Conservation (phyloP, 1,140 invertebrate genomes). For the Drosophila teissieri region DNA sequence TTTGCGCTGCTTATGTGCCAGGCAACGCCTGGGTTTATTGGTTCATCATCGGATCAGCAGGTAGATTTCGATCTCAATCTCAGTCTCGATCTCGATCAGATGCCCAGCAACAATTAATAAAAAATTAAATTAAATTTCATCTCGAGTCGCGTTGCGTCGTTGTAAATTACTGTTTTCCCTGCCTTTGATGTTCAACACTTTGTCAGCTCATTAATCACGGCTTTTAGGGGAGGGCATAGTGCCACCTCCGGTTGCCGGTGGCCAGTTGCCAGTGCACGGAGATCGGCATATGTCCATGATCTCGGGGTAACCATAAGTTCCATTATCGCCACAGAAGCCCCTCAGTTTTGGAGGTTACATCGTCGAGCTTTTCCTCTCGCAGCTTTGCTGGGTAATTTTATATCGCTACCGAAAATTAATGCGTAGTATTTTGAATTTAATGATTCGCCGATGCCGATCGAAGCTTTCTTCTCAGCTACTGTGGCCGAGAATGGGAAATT, state of each 20-base stretch:
- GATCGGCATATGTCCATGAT: constrained; percentile 44
- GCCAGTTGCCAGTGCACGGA: background rate
- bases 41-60: constrained; percentile 59
- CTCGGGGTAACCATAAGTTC: constrained; percentile 22
- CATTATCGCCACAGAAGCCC: constrained; percentile 16
- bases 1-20: constrained; percentile 75
- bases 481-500: constrained; percentile 23
- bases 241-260: too few species aligned
- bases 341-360: constrained; percentile 20
- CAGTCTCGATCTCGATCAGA: constrained; percentile 8
- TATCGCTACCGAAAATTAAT: constrained; percentile 81
- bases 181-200: constrained; percentile 72
- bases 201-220: constrained; percentile 76
- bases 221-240: constrained; percentile 21
- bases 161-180: constrained; percentile 79
- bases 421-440: constrained; percentile 71
- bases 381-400: constrained; percentile 61
- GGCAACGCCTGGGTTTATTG: constrained; percentile 67
- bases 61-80: constrained; percentile 18
- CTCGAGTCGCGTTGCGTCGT: constrained; percentile 35
- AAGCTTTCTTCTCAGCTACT: constrained; percentile 35
- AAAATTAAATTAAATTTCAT: constrained; percentile 68
- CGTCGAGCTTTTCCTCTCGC: constrained; percentile 40
- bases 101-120: constrained; percentile 56
- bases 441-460: constrained; percentile 34